A percentile compares a stretch with the other conserved stretches of the same genome.
phyloP scores from a whole-genome alignment of 53 echinoderm and acorn worm species.

The Hippasteria phrygiana region DNA sequence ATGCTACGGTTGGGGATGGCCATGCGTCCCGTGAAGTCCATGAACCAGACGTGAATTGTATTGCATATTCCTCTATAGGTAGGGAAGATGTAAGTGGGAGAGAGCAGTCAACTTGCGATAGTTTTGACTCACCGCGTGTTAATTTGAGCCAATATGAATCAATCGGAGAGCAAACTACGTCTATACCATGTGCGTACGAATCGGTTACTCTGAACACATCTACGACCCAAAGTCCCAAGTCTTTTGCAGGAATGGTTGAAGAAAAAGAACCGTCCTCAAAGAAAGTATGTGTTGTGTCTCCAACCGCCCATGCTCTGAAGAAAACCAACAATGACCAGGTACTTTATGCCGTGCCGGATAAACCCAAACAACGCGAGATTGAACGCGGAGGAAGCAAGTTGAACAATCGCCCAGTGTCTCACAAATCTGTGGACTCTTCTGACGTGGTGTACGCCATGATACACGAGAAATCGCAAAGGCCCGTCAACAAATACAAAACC shows the following conservation, averaged over 20 bases:
- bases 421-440: background rate
- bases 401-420: background rate
- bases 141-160: background rate
- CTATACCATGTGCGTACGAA: background rate
- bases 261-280: background rate
- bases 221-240: background rate
- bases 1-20: background rate
- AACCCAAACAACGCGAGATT: background rate
- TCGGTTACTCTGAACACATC: background rate
- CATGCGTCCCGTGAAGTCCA: too few relatives aligned
- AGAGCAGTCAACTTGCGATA: background rate
- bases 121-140: background rate
- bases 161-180: background rate
- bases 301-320: background rate
- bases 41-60: background rate
- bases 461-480: background rate
- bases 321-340: background rate
- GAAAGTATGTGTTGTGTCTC: background rate
- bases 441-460: background rate
- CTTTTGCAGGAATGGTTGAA: too few relatives aligned
- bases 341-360: conserved; percentile 18
- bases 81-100: background rate
- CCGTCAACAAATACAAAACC: background rate
- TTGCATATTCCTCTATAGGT: background rate
- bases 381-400: background rate